Base-by-base conservation (phyloP, 2,797 vertebrate genomes). In the Melanogrammus aeglefinus region DNA sequence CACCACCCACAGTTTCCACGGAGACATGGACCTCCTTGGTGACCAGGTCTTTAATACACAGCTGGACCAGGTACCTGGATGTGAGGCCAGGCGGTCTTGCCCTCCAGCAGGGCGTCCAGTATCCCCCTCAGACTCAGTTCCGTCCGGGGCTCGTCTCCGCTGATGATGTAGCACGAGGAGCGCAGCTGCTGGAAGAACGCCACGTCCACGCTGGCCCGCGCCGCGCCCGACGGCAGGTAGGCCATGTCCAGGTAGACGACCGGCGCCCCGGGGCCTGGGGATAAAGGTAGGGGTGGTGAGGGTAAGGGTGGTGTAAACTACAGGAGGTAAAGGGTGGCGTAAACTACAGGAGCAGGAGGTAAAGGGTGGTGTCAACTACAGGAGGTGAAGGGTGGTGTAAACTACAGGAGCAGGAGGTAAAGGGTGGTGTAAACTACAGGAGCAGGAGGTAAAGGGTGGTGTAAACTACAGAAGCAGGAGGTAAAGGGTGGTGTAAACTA, bases 151-250 rank as follows among this genome's bases (percentile, higher is more conserved):
- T 96, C 95, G 0, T 97, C 95, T 0, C 97, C 97, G 0, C 97
- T 98, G 85, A 99, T 85, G 76, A 98, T 93, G 29, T 98, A 99
- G 85, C 96, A 96, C 0, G 95, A 95, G 0, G 97, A 94, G 0
- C 97, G 96, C 0, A 98, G 70, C 0, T 92, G 90, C 0, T 88
- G 89, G 88, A 99, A 99, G 63, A 98, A 96, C 10, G 96, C 94
- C 39, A 91, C 86, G 0, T 96, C 94, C 71, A 97, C 87, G 0
- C 94, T 93, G 74, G 93, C 87, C 0, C 94, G 91, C 0, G 95
- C 94, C 1, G 81, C 72, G 0, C 95, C 94, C 0, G 96, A 95
- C 0, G 97, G 97, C 80, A 99, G 85, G 84, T 99, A 99, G 7
- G 96, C 96, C 83, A 99, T 91, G 90, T 99, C 97, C 86, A 99